Conservation (phyloP, 2,113 vertebrate species). For the Tringa solitaria region DNA sequence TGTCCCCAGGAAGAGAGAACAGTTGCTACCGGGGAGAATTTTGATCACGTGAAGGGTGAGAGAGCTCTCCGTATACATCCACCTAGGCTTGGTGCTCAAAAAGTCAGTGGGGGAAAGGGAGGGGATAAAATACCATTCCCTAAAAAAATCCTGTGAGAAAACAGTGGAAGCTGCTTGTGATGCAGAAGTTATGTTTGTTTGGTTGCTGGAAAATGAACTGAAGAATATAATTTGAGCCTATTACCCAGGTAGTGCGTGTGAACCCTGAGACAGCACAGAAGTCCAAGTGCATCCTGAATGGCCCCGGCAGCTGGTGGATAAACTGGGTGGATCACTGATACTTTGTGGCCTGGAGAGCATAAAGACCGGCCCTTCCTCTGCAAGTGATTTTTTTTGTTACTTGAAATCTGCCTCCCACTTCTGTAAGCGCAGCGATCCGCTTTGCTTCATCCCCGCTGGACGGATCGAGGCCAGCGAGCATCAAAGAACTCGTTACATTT, state of each 20-base stretch:
- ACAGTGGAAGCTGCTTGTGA: background rate
- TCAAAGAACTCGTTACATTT: background rate
- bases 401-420: background rate
- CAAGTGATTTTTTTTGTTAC: background rate
- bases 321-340: background rate
- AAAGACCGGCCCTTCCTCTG: background rate
- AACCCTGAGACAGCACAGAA: background rate
- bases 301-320: background rate
- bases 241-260: fast-evolving
- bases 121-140: background rate
- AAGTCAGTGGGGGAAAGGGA: background rate
- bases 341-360: background rate
- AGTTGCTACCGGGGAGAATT: background rate
- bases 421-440: background rate
- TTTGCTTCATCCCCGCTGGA: background rate
- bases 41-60: background rate
- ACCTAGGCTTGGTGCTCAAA: background rate
- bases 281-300: background rate
- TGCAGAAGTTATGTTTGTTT: background rate
- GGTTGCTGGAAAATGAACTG: background rate
- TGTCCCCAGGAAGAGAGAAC: background rate
- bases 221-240: background rate
- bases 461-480: background rate
- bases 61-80: background rate
- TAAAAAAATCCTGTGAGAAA: background rate